A percentile compares a stretch with the other conserved stretches of the same genome.
These are phyloP conservation scores for Xestia rhomboidea DNA, from an alignment of 2,888 invertebrate species.

Conservation along the genomic window DNA sequence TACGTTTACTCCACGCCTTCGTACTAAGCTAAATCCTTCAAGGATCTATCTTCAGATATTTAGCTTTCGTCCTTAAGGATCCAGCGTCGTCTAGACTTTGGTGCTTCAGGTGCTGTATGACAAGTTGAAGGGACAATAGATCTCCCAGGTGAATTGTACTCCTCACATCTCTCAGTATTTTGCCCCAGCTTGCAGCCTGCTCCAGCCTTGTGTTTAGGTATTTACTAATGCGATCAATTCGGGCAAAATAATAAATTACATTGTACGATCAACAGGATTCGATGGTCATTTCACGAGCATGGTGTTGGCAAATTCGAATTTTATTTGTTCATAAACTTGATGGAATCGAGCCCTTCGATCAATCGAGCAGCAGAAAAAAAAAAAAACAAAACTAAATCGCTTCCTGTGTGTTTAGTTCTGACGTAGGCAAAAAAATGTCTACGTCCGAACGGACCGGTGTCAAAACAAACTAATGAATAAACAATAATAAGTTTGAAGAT, in stretches of 20 bases:
- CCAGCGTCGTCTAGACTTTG: slow-evolving; percentile 1
- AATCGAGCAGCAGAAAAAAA: too few relatives aligned
- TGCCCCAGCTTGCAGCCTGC: background rate
- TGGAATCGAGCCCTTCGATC: too few relatives aligned
- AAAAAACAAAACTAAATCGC: too few relatives aligned
- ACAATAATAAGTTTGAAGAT: too few relatives aligned
- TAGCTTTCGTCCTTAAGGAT: background rate
- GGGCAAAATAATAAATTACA: background rate
- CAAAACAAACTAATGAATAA: too few relatives aligned
- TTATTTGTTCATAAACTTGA: background rate
- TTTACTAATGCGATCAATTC: background rate
- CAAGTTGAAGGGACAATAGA: background rate
- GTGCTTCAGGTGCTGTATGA: background rate
- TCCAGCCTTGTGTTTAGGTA: background rate
- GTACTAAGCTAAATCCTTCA: background rate
- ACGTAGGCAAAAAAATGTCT: too few relatives aligned
- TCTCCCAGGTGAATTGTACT: background rate
- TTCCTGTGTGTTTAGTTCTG: too few relatives aligned
- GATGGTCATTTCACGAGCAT: background rate
- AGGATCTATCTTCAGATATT: background rate
- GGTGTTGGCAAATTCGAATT: background rate
- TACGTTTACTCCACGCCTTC: background rate
- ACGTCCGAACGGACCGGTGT: too few relatives aligned
- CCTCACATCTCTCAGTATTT: background rate
- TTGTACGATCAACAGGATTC: background rate